These are phyloP conservation scores for Dicerorhinus sumatrensis DNA, from an alignment of 2,113 vertebrate species.

Conservation along the genomic window DNA sequence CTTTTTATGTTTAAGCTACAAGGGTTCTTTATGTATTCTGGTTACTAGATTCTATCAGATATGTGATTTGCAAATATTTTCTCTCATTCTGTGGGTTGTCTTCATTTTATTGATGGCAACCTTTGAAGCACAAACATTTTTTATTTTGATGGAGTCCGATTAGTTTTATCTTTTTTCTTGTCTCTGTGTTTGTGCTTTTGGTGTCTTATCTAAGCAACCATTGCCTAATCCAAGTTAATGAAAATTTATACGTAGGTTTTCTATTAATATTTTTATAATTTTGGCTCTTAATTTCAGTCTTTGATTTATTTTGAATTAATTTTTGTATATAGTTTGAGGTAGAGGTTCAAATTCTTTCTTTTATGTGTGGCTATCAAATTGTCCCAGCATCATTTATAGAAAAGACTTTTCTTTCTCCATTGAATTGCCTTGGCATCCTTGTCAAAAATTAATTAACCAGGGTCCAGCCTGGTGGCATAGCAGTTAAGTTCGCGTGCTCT, in stretches of 20 bases:
- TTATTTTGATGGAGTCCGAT: neutral
- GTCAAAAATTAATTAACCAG: neutral
- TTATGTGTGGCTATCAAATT: neutral
- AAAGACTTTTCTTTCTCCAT: neutral
- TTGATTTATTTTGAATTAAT: conserved; percentile 24
- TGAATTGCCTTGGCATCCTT: neutral
- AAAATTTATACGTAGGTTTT: neutral
- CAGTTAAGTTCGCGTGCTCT: too few species aligned
- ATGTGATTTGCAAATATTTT: neutral
- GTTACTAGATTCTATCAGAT: neutral
- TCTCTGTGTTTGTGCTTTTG: neutral
- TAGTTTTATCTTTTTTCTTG: conserved; percentile 3
- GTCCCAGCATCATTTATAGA: neutral
- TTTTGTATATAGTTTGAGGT: neutral
- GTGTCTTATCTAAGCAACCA: neutral
- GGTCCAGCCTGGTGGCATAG: too few species aligned
- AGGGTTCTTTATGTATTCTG: neutral
- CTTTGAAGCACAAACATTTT: neutral
- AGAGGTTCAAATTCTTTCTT: neutral
- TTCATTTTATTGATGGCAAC: neutral
- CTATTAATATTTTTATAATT: neutral
- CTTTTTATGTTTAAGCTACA: neutral
- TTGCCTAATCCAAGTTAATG: neutral
- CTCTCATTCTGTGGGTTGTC: neutral
- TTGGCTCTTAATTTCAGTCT: neutral